Base-by-base conservation (phyloP, 2,888 invertebrate genomes). In the Coleophora deauratella region DNA sequence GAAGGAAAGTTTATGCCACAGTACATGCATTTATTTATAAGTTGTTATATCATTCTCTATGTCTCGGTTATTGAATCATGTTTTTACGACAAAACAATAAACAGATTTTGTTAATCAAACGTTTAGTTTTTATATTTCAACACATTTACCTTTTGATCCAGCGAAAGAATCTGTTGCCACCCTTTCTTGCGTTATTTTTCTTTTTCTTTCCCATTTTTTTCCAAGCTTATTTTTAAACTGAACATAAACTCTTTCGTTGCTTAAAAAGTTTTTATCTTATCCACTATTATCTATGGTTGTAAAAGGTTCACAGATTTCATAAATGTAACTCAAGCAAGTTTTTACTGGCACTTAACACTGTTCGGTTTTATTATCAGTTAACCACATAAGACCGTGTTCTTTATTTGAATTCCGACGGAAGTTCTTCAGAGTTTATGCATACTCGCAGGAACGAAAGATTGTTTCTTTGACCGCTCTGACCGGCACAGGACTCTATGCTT, bases 161-260 rank as follows among this genome's bases (percentile, higher is more conserved):
- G 35, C 85, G 73, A 54, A 85, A 84, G 61, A 85, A 85, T 47
- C 82, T 63, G 59, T 75, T 81, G 11, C 79, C 76, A 33, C 71
- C 67, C 55, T 69, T 79, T 53, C 74, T 81, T 10, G 62, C 72
- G 52, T 53, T 72, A 61, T 70, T 72, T 71, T 81, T 85, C 73
- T 81, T 84, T 70, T 82, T 84, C 51, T 82, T 84, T 49, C 82
- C 82, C 84, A 85, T 85, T 66, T 62, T 55, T 44, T 6, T 15
- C 37, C 45, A 3, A 21, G 6, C 21, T 21, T 21, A 45, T 40
- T 46, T 41, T 50, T 44, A 51, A 30, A 45, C 51, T 45, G 46
- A 57, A 48, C 70, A 74, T 73, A 65, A 57, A 55, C 33, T 13
- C 14, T 35, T 40, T 27, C 12, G 34, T 12, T 21, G 12, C n/a